Base-by-base conservation (phyloP, 2,888 invertebrate genomes). In the Nesidiocoris tenuis region DNA sequence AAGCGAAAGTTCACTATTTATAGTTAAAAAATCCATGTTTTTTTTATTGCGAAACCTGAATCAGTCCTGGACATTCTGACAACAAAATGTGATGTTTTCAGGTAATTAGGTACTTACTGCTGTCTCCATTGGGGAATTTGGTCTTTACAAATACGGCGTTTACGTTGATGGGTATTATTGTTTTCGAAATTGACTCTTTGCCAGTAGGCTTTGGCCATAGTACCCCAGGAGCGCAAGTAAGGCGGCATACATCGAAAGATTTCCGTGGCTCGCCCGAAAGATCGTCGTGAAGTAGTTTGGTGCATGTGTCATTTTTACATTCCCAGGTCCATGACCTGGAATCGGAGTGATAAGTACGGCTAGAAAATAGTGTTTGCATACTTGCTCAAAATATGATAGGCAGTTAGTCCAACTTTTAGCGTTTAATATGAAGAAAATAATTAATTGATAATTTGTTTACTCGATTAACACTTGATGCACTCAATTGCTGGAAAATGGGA, bases 181-280 rank as follows among this genome's bases (percentile, higher is more conserved):
- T 74, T 12, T 54, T 16, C 2, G 74, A 74, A 12, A 74, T 63
- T n/a, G 24, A 17, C 2, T n/a, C 23, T 64, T 21, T 2, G 0
- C 64, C 74, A 23, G 74, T 22, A 2, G 74, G 74, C 55, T 74
- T 63, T 1, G 74, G 74, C 74, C 74, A 74, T 17, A 74, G 24
- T 16, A 64, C 56, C 22, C 74, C 74, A 12, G 74, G 65, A 3
- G 64, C 18, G 19, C 74, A 74, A 2, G 64, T 63, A n/a, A 74
- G 25, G 16, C 64, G 25, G 23, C 74, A 74, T 9, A 74, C 74
- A 17, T 63, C 63, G 17, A 74, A 74, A 1, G 74, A 74, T 3
- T 55, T 55, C 22, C 56, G 64, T 2, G 21, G 19, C 21, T 22
- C 63, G 18, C 16, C 17, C 23, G 21, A 17, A 16, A 1, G 9